A percentile compares a stretch with the other conserved stretches of the same genome.
Conservation (phyloP, 2,888 invertebrate species). For the Drosophila glabriapex region DNA sequence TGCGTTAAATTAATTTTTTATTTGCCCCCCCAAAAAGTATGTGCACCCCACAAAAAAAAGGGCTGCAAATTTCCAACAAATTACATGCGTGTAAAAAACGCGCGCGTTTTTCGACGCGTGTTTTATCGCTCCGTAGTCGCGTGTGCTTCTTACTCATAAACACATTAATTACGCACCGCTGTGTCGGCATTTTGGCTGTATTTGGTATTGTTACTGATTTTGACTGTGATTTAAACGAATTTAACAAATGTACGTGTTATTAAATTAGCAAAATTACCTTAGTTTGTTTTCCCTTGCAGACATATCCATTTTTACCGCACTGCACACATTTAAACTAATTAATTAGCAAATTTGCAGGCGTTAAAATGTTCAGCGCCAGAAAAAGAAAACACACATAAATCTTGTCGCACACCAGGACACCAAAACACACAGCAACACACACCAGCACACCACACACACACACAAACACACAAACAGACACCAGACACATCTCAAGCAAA, state of each 20-base stretch:
- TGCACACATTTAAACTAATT: conserved; percentile 66
- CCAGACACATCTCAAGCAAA: conserved; percentile 11
- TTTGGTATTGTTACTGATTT: conserved; percentile 16
- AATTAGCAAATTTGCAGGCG: conserved; percentile 78
- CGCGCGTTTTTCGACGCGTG: conserved; percentile 36
- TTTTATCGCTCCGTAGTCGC: conserved; percentile 10
- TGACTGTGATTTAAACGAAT: background rate
- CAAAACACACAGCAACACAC: conserved; percentile 23
- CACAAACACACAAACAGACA: conserved; percentile 1
- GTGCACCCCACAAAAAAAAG: conserved; percentile 45
- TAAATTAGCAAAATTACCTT: conserved; percentile 16
- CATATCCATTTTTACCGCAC: conserved; percentile 2
- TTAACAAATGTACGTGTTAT: background rate
- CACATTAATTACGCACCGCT: conserved; percentile 71
- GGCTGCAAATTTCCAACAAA: conserved; percentile 75
- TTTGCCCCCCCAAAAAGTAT: conserved; percentile 49
- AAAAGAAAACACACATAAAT: conserved; percentile 75
- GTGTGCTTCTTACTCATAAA: conserved; percentile 56
- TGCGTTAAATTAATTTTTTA: conserved; percentile 84
- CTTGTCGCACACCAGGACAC: conserved; percentile 70
- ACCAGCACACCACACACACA: conserved; percentile 7
- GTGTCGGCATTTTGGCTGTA: conserved; percentile 22
- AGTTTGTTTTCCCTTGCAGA: conserved; percentile 7
- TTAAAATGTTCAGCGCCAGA: conserved; percentile 70
- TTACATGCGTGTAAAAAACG: conserved; percentile 70